A percentile compares a stretch with the other conserved stretches of the same genome.
These are phyloP conservation scores for Drosophila pegasa DNA, from an alignment of 2,888 invertebrate species.

Conservation along the genomic window DNA sequence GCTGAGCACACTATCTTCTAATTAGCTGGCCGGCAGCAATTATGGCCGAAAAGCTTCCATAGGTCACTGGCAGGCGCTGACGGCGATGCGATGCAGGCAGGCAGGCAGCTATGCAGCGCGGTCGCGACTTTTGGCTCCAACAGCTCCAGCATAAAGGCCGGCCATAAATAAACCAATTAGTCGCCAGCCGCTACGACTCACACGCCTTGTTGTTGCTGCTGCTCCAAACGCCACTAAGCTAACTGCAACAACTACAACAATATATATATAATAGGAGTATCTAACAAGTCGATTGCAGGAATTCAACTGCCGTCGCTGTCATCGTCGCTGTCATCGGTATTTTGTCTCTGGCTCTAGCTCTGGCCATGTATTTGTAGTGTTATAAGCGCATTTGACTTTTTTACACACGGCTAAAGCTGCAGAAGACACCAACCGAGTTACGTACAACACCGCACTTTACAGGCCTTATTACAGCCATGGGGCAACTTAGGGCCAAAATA, in stretches of 20 bases:
- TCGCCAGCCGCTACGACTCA: slow-evolving; percentile 38
- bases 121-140: slow-evolving; percentile 19
- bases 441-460: slow-evolving; percentile 13
- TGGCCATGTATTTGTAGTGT: slow-evolving; percentile 43
- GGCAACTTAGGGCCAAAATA: slow-evolving; percentile 9
- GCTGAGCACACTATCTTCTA: slow-evolving; percentile 21
- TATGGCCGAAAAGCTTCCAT: slow-evolving; percentile 41
- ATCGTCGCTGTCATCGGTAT: slow-evolving; percentile 24
- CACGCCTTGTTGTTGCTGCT: background rate
- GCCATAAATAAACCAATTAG: slow-evolving; percentile 68
- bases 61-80: slow-evolving; percentile 26
- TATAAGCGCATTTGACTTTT: slow-evolving; percentile 71
- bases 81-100: too few species aligned
- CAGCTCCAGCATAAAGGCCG: slow-evolving; percentile 29
- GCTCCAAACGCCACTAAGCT: background rate
- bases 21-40: slow-evolving; percentile 38
- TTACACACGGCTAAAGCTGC: slow-evolving; percentile 19
- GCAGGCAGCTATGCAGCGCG: slow-evolving; percentile 7
- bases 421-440: slow-evolving; percentile 10
- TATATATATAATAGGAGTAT: slow-evolving; percentile 17
- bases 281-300: slow-evolving; percentile 21
- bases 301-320: slow-evolving; percentile 43
- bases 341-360: slow-evolving; percentile 7
- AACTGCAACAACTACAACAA: background rate
- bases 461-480: slow-evolving; percentile 14